Percentiles rank a stretch among this genome's conserved stretches.
phyloP scores from a whole-genome alignment of 2,888 invertebrate genomes.

The Suillia variegata region DNA sequence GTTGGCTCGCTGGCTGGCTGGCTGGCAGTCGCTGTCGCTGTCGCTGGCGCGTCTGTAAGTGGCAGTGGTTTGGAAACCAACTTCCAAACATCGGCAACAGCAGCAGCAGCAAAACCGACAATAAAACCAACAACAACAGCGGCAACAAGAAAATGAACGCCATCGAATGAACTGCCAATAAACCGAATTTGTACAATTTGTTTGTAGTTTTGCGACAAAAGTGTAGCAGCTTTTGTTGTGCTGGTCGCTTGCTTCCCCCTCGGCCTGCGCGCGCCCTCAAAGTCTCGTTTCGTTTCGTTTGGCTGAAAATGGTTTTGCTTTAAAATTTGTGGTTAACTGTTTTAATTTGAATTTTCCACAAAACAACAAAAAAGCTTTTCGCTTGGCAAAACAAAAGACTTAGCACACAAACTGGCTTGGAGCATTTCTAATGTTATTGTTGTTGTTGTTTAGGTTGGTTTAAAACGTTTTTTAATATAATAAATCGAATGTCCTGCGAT shows the following conservation, averaged over 20 bases:
- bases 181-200: slow-evolving; percentile 4
- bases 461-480: too few relatives aligned
- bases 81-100: too few relatives aligned
- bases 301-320: background rate
- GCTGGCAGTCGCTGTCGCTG: background rate
- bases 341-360: background rate
- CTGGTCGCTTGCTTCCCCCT: background rate
- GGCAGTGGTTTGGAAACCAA: slow-evolving; percentile 3
- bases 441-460: background rate
- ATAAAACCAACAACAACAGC: too few relatives aligned
- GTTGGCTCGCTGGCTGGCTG: slow-evolving; percentile 12
- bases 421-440: background rate
- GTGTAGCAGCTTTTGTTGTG: background rate
- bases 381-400: too few relatives aligned
- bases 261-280: too few relatives aligned
- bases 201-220: background rate
- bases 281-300: too few relatives aligned
- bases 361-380: too few relatives aligned
- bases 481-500: too few relatives aligned
- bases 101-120: background rate
- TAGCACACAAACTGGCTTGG: background rate
- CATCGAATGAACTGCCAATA: slow-evolving; percentile 13
- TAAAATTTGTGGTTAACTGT: background rate
- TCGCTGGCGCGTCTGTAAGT: slow-evolving; percentile 11
- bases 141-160: background rate